These are phyloP conservation scores for Pelvicachromis taeniatus DNA, from an alignment of 2,113 vertebrate species.

Conservation along the genomic window DNA sequence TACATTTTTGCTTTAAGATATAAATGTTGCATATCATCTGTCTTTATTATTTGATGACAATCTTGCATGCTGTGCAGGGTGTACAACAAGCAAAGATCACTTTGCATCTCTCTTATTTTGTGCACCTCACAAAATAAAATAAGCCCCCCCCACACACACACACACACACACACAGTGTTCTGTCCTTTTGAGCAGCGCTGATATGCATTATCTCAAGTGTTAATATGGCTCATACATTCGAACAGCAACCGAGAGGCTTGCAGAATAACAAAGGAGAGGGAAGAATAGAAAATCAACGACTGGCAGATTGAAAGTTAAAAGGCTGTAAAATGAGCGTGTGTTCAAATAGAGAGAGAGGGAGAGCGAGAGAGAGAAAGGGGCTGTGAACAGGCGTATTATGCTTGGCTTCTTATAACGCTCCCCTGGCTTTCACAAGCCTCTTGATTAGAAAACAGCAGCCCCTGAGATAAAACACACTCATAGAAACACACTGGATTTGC, in stretches of 20 bases:
- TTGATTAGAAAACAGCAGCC: conserved; percentile 70
- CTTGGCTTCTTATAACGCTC: conserved; percentile 49
- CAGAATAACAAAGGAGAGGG: conserved; percentile 27
- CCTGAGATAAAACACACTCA: conserved; percentile 60
- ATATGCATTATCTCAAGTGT: conserved; percentile 40
- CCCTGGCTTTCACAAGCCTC: conserved; percentile 65
- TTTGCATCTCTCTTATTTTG: not conserved
- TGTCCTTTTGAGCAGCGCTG: conserved; percentile 1
- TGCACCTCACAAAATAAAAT: not conserved
- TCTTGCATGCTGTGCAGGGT: not conserved
- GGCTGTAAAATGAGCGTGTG: conserved; percentile 65
- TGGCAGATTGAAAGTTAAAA: conserved; percentile 69
- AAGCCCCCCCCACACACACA: too few species aligned
- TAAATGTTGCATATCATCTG: not conserved
- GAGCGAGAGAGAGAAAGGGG: not conserved
- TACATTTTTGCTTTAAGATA: not conserved
- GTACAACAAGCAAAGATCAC: not conserved
- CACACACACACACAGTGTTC: too few species aligned
- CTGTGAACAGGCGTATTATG: conserved; percentile 37
- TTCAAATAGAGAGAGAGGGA: conserved; percentile 47
- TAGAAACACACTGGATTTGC: conserved; percentile 49
- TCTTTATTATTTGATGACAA: not conserved
- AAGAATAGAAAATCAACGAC: conserved; percentile 53
- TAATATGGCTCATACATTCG: conserved; percentile 8
- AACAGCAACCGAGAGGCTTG: conserved; percentile 1